phyloP scores from a whole-genome alignment of 35 echinoderm and acorn worm genomes.

The Apostichopus parvimensis region DNA sequence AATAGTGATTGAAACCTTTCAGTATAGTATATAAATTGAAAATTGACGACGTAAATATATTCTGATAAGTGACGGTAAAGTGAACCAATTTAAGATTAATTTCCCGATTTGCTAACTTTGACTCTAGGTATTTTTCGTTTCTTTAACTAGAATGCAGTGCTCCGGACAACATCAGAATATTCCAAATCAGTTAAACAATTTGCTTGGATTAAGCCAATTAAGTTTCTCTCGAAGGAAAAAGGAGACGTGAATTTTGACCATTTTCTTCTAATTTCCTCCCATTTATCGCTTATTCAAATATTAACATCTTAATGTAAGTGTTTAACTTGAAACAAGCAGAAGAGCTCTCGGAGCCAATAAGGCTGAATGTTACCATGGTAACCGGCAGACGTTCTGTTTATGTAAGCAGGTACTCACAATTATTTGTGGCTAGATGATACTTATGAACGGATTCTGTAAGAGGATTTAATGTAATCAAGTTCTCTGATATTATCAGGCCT shows the following conservation, averaged over 20 bases:
- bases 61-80: too few relatives aligned
- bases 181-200: too few relatives aligned
- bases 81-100: too few relatives aligned
- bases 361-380: background rate
- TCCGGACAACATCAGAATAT: too few relatives aligned
- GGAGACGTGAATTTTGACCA: background rate
- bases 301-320: background rate
- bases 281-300: background rate
- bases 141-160: too few relatives aligned
- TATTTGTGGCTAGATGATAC: background rate
- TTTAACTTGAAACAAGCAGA: background rate
- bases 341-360: background rate
- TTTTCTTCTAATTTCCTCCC: background rate
- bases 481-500: background rate
- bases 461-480: background rate
- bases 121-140: too few relatives aligned
- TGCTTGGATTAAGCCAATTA: too few relatives aligned
- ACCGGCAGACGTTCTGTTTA: background rate
- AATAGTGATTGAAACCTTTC: too few relatives aligned
- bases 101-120: too few relatives aligned
- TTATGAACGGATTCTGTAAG: background rate
- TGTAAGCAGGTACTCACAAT: background rate
- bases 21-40: too few relatives aligned
- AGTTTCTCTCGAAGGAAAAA: too few relatives aligned
- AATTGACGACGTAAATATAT: too few relatives aligned